Conservation (phyloP, 2,797 vertebrate species). For the Setipinna tenuifilis region DNA sequence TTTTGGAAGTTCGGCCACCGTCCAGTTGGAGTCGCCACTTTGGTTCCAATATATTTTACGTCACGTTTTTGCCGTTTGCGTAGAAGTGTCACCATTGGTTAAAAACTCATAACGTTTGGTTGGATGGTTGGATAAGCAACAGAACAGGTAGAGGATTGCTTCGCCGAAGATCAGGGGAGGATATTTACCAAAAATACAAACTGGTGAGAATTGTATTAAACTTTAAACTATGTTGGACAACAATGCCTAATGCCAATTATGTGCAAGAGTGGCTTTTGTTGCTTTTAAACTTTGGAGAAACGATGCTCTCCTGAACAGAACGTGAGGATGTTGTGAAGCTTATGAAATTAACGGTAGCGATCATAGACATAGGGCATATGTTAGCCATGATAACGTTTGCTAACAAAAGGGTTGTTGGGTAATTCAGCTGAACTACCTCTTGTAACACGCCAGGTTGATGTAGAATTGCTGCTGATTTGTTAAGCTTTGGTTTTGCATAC, state of each 20-base stretch:
- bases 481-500: not conserved
- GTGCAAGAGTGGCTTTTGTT: not conserved
- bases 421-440: not conserved
- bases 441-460: not conserved
- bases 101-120: constrained; percentile 7
- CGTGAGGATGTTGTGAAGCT: constrained; percentile 10
- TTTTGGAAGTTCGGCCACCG: too few species aligned
- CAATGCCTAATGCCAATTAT: not conserved
- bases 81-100: not conserved
- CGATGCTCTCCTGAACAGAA: not conserved
- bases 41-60: not conserved
- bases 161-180: not conserved
- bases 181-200: constrained; percentile 15
- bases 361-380: not conserved
- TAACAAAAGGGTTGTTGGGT: not conserved
- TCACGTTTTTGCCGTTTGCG: not conserved
- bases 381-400: constrained; percentile 2
- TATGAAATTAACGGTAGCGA: not conserved
- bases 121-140: not conserved
- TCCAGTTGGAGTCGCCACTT: not conserved
- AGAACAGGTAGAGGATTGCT: constrained; percentile 16
- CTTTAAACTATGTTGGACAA: not conserved
- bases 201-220: constrained; percentile 1
- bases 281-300: not conserved
- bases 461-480: not conserved